Evolutionary conservation across 2,797 vertebrate genomes (phyloP).

Genomic region (Gymnothorax javanicus): DNA sequence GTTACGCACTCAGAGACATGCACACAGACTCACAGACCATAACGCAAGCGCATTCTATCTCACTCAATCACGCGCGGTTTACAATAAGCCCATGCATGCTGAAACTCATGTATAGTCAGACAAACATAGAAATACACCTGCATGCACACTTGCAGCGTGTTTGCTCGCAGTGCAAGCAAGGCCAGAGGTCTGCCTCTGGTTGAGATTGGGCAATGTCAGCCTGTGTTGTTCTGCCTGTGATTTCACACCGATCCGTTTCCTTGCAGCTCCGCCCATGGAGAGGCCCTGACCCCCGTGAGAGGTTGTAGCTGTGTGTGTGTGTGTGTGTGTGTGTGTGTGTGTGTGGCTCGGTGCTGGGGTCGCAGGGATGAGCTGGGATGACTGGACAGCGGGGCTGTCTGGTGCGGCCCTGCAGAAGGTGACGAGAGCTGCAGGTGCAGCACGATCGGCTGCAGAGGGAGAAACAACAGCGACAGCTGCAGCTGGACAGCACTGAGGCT

Average conservation of each 20-base stretch:
- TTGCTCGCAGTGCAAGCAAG: background rate
- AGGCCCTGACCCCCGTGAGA: slow-evolving; percentile 13
- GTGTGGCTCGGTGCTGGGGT: no score
- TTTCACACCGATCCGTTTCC: background rate
- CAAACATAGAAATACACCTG: no score
- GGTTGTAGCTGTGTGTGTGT: background rate
- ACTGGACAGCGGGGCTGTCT: slow-evolving; percentile 79
- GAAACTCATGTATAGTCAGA: no score
- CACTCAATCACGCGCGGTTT: no score
- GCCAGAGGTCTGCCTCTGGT: slow-evolving; percentile 17
- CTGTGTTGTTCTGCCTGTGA: background rate
- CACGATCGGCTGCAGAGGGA: slow-evolving; percentile 75
- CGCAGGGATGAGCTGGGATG: slow-evolving; percentile 78
- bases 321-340: background rate
- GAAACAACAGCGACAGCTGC: slow-evolving; percentile 78
- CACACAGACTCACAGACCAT: no score
- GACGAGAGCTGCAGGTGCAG: slow-evolving; percentile 72
- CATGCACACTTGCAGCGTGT: background rate
- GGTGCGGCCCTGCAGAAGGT: slow-evolving; percentile 73
- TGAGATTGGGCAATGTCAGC: background rate
- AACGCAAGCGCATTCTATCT: no score
- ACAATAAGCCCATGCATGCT: no score
- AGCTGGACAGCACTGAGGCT: slow-evolving; percentile 74
- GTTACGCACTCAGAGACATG: no score
- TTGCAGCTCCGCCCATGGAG: background rate